Base-by-base conservation (phyloP, 2,797 vertebrate genomes). In the Melanotaenia maccullochi region DNA sequence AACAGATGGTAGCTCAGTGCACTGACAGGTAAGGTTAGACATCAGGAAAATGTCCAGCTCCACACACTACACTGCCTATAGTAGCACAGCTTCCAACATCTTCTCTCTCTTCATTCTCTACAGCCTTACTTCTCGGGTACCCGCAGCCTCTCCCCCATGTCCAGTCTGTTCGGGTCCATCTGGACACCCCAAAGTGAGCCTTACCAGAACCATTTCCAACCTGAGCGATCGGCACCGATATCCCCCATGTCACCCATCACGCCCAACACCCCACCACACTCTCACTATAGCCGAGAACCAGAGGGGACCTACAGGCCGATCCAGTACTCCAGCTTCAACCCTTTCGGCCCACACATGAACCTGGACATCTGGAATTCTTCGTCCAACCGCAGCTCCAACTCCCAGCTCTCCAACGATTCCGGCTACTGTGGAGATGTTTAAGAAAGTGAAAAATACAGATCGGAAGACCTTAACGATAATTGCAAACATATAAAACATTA, bases 311-410 rank as follows among this genome's bases (percentile, higher is more conserved):
- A 96, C 85, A 95, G 95, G 32, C 93, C 94, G 51, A 74, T 84
- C 67, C 97, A 96, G 85, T 97, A 96, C 82, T 95, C 96, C 0
- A 96, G 95, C 86, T 99, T 99, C 90, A 95, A 99, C 90, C 98
- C 97, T 0, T 99, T 99, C 38, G 97, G 97, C 87, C 96, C 97
- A 35, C 98, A 97, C 92, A 97, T 99, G 97, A 97, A 99, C 91
- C 95, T 99, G 94, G 97, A 99, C 94, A 99, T 99, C 90, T 98
- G 97, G 98, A 97, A 97, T 93, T 95, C 96, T 60, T 94, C 97
- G 9, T 95, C 96, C 63, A 97, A 96, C 82, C 95, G 97, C 85
- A 97, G 94, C 78, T 95, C 97, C 73, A 96, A 94, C 90, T 99
- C 97, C 33, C 97, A 97, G 25, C 95, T 99, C 81, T 96, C 97